These are phyloP conservation scores for Rhodeus uyekii DNA, from an alignment of 2,797 vertebrate genomes.

Conservation along the genomic window DNA sequence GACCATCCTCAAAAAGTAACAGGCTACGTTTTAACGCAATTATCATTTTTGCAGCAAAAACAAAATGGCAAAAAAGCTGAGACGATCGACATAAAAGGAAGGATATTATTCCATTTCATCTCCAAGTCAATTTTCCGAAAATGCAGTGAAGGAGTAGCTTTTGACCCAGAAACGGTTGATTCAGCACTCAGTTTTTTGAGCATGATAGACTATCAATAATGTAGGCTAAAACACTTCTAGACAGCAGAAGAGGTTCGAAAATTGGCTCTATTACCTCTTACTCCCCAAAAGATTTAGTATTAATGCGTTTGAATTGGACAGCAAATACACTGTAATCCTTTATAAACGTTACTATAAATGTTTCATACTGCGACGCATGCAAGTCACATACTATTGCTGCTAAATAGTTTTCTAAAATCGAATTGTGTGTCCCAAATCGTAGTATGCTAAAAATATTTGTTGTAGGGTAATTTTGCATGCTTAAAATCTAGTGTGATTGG, in stretches of 20 bases:
- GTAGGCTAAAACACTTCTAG: neutral
- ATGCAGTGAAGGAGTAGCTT: neutral
- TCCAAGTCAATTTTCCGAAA: neutral
- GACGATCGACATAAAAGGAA: neutral
- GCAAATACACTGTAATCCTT: neutral
- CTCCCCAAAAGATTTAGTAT: neutral
- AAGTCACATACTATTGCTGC: neutral
- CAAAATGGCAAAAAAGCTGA: neutral
- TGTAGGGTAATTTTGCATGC: neutral
- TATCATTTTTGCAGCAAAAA: neutral
- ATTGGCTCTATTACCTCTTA: neutral
- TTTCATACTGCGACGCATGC: neutral
- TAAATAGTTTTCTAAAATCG: too few relatives aligned
- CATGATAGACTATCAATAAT: neutral
- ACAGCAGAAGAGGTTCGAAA: neutral
- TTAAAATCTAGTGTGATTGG: neutral
- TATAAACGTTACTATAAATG: neutral
- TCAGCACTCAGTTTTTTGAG: neutral
- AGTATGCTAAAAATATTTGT: neutral
- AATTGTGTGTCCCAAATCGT: too few relatives aligned
- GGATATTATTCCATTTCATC: neutral
- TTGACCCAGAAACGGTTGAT: neutral
- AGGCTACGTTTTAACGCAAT: too few relatives aligned
- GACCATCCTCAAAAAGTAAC: neutral
- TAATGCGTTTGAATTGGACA: neutral